A percentile compares a stretch with the other conserved stretches of the same genome.
Conservation (phyloP, 2,888 invertebrate genomes). For the Drosophila algonquin region DNA sequence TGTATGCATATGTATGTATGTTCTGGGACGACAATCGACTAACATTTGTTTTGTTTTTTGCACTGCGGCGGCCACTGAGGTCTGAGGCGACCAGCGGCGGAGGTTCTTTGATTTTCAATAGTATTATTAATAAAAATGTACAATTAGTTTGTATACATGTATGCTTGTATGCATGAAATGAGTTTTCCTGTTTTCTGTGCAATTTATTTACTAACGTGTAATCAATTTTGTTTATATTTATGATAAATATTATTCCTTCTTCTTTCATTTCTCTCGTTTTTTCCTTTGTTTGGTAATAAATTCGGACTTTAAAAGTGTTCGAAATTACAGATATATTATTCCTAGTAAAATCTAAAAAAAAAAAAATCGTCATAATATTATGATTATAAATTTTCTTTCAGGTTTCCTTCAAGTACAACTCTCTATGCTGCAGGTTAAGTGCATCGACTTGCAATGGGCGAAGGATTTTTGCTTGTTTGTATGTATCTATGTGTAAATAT, state of each 20-base stretch:
- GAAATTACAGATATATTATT: conserved; percentile 68
- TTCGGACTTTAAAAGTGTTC: conserved; percentile 81
- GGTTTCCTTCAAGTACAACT: conserved; percentile 27
- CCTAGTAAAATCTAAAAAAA: conserved; percentile 71
- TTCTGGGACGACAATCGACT: neutral
- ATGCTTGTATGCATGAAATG: conserved; percentile 49
- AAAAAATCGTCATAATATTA: conserved; percentile 29
- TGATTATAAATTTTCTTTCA: conserved; percentile 33
- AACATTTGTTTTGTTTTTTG: conserved; percentile 1
- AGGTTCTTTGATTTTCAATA: conserved; percentile 39
- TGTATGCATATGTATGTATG: neutral
- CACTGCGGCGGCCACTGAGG: conserved; percentile 2
- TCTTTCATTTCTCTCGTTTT: conserved; percentile 4
- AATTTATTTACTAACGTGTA: conserved; percentile 62
- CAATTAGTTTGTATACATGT: conserved; percentile 48
- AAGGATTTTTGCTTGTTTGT: conserved; percentile 29
- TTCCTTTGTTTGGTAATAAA: conserved; percentile 62
- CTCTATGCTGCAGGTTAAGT: conserved; percentile 4
- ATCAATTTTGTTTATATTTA: conserved; percentile 29
- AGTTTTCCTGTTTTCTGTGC: conserved; percentile 46
- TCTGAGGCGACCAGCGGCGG: conserved; percentile 1
- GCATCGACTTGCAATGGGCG: conserved; percentile 3
- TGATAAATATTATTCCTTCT: conserved; percentile 21
- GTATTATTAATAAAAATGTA: conserved; percentile 59
- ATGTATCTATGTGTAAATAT: conserved; percentile 31